Conservation (phyloP, 64 coral and sea anemone genomes). For the Porites australiensis region DNA sequence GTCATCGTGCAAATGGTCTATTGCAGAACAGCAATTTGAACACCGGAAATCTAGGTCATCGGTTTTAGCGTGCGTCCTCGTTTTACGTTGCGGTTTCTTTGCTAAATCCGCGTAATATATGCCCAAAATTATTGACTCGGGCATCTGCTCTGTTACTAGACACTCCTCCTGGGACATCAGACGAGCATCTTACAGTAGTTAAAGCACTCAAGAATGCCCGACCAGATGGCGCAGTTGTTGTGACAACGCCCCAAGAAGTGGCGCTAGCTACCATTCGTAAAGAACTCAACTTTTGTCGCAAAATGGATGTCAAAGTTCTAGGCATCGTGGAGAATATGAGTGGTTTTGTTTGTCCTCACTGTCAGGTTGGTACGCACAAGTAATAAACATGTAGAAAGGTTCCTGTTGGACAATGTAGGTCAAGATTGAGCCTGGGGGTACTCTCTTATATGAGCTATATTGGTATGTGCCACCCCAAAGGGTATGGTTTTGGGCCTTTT, state of each 20-base stretch:
- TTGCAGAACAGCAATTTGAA: too few relatives aligned
- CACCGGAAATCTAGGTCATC: too few relatives aligned
- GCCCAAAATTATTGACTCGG: background rate
- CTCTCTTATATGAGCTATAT: too few relatives aligned
- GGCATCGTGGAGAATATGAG: slow-evolving; percentile 64
- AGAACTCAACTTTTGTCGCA: slow-evolving; percentile 58
- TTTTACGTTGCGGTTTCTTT: too few relatives aligned
- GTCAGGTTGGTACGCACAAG: slow-evolving; percentile 5
- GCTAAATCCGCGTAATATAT: too few relatives aligned
- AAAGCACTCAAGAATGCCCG: slow-evolving; percentile 48
- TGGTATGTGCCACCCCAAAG: too few relatives aligned
- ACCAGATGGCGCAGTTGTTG: slow-evolving; percentile 35
- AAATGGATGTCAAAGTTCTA: slow-evolving; percentile 37
- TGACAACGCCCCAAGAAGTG: slow-evolving; percentile 51
- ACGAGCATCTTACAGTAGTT: slow-evolving; percentile 50
- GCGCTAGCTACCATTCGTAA: slow-evolving; percentile 53
- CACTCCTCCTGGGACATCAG: slow-evolving; percentile 48
- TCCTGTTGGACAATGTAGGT: too few relatives aligned
- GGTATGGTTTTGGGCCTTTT: too few relatives aligned
- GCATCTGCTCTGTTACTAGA: background rate
- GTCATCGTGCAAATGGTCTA: too few relatives aligned
- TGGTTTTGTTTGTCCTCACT: slow-evolving; percentile 52
- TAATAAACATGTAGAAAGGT: background rate
- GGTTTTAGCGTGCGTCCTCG: too few relatives aligned
- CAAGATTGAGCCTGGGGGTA: too few relatives aligned